Conservation (phyloP, 2,888 invertebrate species). For the Tenodera sinensis region DNA sequence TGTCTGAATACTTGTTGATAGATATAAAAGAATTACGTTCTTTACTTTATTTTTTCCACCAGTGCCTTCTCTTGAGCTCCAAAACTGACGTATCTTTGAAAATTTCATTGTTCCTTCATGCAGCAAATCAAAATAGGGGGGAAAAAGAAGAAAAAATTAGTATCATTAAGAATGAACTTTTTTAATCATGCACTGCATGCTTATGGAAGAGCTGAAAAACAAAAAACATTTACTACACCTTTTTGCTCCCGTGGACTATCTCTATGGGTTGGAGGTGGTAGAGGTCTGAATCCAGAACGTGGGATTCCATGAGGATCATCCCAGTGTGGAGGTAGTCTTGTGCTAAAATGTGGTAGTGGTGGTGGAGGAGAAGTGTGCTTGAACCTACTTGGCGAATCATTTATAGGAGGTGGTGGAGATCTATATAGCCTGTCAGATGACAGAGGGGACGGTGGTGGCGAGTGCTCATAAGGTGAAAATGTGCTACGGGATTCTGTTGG, state of each 20-base stretch:
- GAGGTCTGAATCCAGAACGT: conserved; percentile 31
- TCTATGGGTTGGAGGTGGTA: conserved; percentile 22
- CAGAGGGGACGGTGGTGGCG: conserved; percentile 21
- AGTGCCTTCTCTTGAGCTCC: conserved; percentile 31
- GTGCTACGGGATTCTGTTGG: conserved; percentile 39
- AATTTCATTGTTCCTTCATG: conserved; percentile 32
- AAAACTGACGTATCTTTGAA: conserved; percentile 35
- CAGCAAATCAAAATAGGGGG: conserved; percentile 18
- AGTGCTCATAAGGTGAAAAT: conserved; percentile 21
- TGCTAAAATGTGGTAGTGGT: conserved; percentile 54
- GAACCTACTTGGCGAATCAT: not conserved
- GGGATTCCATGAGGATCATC: conserved; percentile 38
- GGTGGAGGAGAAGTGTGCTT: conserved; percentile 17
- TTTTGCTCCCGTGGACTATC: conserved; percentile 23
- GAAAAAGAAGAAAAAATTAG: not conserved
- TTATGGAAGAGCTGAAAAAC: not conserved
- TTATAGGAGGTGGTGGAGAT: conserved; percentile 12
- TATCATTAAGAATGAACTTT: not conserved
- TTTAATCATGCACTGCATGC: not conserved
- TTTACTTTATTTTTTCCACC: not conserved
- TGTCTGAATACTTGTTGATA: not conserved
- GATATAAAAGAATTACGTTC: not conserved
- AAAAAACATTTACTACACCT: conserved; percentile 18
- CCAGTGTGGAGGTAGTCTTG: conserved; percentile 42
- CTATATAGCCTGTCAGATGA: not conserved